Percentiles rank a stretch among this genome's conserved stretches.
phyloP scores from a whole-genome alignment of 2,888 invertebrate species.

The Sinohyriopsis cumingii region DNA sequence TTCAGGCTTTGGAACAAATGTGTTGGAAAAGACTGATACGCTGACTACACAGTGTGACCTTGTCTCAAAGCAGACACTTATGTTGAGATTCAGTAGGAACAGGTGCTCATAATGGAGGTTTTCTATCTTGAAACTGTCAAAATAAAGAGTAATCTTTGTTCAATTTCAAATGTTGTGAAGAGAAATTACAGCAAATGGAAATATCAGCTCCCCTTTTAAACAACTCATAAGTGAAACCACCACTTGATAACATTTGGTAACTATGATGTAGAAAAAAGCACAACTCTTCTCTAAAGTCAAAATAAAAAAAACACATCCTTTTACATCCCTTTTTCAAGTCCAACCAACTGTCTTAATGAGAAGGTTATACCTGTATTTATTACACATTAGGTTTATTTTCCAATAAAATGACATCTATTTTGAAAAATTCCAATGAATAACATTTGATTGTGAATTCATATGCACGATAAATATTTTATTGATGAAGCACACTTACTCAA shows the following conservation, averaged over 20 bases:
- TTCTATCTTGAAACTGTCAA: conserved; percentile 27
- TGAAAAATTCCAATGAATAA: neutral
- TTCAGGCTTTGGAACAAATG: conserved; percentile 24
- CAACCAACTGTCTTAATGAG: neutral
- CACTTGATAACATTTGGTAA: too few species aligned
- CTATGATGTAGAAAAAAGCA: too few species aligned
- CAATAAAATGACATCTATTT: neutral
- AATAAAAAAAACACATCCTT: neutral
- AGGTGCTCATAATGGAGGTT: conserved; percentile 24
- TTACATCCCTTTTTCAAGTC: conserved; percentile 1
- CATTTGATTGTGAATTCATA: neutral
- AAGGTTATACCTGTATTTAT: too few species aligned
- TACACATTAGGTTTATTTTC: neutral
- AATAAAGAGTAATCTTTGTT: neutral
- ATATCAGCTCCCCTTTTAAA: too few species aligned
- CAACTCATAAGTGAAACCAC: too few species aligned
- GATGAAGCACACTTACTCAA: conserved; percentile 31
- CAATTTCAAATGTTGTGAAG: too few species aligned
- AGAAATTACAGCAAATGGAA: too few species aligned
- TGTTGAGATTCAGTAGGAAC: conserved; percentile 27
- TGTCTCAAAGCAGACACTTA: conserved; percentile 36
- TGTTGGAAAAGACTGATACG: conserved; percentile 26
- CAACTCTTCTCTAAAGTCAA: too few species aligned
- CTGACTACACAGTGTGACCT: conserved; percentile 22
- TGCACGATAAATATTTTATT: neutral